phyloP scores from a whole-genome alignment of 2,113 vertebrate genomes.

The Mirounga angustirostris region DNA sequence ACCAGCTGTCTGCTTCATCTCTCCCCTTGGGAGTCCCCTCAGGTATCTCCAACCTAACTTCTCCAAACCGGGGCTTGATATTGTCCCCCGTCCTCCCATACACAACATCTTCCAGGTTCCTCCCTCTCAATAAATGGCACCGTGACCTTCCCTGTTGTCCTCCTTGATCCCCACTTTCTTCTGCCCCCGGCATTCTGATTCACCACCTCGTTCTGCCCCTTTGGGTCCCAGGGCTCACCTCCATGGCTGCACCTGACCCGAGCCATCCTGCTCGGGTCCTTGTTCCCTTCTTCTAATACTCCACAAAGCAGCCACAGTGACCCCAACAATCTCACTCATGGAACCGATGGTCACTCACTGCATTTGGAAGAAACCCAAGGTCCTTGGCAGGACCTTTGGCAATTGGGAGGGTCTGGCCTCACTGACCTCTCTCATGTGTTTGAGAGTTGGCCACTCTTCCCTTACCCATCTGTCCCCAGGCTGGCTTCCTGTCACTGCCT shows the following conservation, averaged over 20 bases:
- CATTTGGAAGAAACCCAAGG: neutral
- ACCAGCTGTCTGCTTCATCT: neutral
- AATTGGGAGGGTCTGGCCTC: neutral
- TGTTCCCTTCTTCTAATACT: neutral
- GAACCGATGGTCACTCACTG: rapidly evolving
- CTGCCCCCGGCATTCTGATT: rapidly evolving
- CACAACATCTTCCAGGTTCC: neutral
- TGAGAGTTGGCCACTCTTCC: neutral
- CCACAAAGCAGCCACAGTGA: neutral
- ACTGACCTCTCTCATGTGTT: neutral
- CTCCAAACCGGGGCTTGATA: neutral
- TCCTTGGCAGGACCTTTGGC: neutral
- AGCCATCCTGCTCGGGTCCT: neutral
- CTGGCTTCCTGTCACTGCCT: neutral
- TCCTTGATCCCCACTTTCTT: neutral
- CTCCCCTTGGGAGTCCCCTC: neutral
- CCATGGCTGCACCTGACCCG: neutral
- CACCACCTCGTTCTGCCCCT: neutral
- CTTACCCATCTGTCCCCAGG: neutral
- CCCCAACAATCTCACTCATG: neutral
- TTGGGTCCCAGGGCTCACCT: neutral
- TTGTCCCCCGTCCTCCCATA: neutral
- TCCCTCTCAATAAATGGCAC: neutral
- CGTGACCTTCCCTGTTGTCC: neutral
- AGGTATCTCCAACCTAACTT: neutral